Evolutionary conservation across 2,113 vertebrate species (phyloP).

Genomic region (Rynchops niger): DNA sequence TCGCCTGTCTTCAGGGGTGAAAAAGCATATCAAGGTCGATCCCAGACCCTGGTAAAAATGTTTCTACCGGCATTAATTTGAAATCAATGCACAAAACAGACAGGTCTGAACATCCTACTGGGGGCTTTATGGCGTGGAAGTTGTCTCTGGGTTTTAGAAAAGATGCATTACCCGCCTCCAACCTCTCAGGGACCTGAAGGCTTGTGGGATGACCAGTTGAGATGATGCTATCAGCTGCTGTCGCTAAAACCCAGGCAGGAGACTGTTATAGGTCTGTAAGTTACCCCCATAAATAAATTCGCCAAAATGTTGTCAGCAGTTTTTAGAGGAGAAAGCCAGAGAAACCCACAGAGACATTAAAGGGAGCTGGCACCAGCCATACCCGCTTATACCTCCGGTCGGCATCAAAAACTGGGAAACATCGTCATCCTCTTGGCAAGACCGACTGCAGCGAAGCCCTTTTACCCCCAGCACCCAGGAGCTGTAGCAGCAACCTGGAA

Average conservation of each 20-base stretch:
- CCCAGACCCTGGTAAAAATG: neutral
- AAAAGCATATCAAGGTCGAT: neutral
- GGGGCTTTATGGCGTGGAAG: neutral
- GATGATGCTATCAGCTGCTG: neutral
- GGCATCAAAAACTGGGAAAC: rapidly evolving
- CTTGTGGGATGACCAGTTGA: neutral
- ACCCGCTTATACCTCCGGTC: neutral
- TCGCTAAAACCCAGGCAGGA: neutral
- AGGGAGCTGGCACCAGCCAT: neutral
- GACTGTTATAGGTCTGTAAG: neutral
- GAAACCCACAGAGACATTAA: neutral
- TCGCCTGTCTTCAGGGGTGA: neutral
- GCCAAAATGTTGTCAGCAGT: neutral
- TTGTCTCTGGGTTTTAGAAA: neutral
- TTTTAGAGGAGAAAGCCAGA: neutral
- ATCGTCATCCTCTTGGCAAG: neutral
- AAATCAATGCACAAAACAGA: neutral
- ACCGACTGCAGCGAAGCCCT: neutral
- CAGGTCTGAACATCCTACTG: rapidly evolving
- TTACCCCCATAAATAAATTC: neutral
- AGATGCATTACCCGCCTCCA: neutral
- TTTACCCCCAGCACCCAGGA: neutral
- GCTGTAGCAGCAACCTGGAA: neutral
- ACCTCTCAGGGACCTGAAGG: neutral
- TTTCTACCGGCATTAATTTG: neutral